Percentiles rank a stretch among this genome's conserved stretches.
These are phyloP conservation scores for Clarias batrachus DNA, from an alignment of 2,113 vertebrate genomes.

Conservation along the genomic window DNA sequence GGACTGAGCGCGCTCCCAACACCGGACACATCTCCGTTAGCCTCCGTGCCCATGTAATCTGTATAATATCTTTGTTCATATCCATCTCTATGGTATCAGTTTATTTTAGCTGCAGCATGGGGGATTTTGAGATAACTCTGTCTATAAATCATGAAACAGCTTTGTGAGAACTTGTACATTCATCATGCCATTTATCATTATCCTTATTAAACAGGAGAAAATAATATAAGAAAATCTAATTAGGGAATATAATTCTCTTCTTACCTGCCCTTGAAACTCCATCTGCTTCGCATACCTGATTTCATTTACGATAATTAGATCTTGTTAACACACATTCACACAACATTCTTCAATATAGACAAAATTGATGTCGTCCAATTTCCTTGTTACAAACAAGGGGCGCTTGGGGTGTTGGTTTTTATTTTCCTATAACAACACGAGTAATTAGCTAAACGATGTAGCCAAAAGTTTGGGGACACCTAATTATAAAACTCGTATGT, in stretches of 20 bases:
- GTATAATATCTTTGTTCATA: neutral
- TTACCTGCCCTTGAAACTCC: neutral
- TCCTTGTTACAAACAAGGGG: neutral
- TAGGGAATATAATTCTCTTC: slow-evolving; percentile 13
- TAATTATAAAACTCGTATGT: neutral
- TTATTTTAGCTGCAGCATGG: neutral
- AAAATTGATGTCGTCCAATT: neutral
- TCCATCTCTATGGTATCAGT: neutral
- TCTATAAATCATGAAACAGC: neutral
- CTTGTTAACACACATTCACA: neutral
- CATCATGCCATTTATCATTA: neutral
- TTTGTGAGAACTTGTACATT: neutral
- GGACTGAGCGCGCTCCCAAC: neutral
- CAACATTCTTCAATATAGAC: neutral
- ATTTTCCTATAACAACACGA: slow-evolving; percentile 5
- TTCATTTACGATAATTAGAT: slow-evolving; percentile 6
- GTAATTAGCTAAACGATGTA: neutral
- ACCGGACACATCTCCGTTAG: neutral
- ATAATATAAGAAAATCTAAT: neutral
- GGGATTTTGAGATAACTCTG: too few species aligned
- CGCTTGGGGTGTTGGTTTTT: neutral
- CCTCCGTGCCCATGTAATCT: too few species aligned
- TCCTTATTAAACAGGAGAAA: neutral
- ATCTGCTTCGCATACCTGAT: slow-evolving; percentile 9
- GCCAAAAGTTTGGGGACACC: neutral